A percentile compares a stretch with the other conserved stretches of the same genome.
Conservation (phyloP, 2,888 invertebrate genomes). For the Baronia brevicornis region DNA sequence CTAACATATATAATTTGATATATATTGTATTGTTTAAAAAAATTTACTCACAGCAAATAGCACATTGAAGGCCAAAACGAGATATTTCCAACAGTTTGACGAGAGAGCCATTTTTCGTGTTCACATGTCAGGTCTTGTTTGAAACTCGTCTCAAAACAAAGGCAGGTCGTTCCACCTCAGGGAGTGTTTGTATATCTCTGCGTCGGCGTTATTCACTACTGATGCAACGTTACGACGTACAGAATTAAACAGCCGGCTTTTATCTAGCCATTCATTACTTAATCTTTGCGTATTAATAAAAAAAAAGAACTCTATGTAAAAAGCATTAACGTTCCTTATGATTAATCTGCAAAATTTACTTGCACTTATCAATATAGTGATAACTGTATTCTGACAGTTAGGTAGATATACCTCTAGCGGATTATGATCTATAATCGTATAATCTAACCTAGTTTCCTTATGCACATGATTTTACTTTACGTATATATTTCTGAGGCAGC, state of each 20-base stretch:
- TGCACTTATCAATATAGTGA: too few species aligned
- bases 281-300: conserved; percentile 25
- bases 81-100: conserved; percentile 69
- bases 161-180: conserved; percentile 57
- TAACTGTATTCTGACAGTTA: too few species aligned
- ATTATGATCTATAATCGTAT: too few species aligned
- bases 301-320: conserved; percentile 6
- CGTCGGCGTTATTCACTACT: conserved; percentile 33
- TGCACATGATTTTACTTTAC: too few species aligned
- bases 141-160: conserved; percentile 61
- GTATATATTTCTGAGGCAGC: too few species aligned
- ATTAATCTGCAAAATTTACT: too few species aligned
- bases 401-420: too few species aligned
- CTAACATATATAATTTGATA: too few species aligned
- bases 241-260: conserved; percentile 59
- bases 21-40: conserved; percentile 22
- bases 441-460: conserved; percentile 55
- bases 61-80: conserved; percentile 65
- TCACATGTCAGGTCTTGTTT: conserved; percentile 64
- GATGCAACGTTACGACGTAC: conserved; percentile 55
- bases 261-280: conserved; percentile 30
- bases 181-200: conserved; percentile 51
- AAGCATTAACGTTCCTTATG: conserved; percentile 5
- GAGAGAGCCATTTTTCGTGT: conserved; percentile 59
- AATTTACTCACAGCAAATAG: conserved; percentile 64